These are phyloP conservation scores for Prionailurus viverrinus DNA, from an alignment of 2,113 vertebrate species.

Conservation along the genomic window DNA sequence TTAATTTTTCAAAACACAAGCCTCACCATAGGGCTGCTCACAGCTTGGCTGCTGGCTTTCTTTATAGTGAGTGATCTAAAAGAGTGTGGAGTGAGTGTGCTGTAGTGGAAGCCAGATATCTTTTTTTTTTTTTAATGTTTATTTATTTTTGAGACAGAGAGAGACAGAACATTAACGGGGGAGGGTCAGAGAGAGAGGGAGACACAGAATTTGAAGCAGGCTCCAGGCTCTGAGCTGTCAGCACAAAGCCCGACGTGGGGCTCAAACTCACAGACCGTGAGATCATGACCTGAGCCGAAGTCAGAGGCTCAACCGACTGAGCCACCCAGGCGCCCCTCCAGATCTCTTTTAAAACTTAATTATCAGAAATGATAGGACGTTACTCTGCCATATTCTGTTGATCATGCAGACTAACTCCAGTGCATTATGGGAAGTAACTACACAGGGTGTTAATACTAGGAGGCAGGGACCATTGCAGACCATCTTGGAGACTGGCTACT, in stretches of 20 bases:
- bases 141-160: too few relatives aligned
- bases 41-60: background rate
- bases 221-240: too few relatives aligned
- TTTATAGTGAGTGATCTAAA: background rate
- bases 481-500: background rate
- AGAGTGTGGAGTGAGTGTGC: background rate
- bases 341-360: background rate
- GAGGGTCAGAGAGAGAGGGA: too few relatives aligned
- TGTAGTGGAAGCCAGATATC: background rate
- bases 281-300: too few relatives aligned
- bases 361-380: background rate
- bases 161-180: too few relatives aligned
- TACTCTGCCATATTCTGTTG: background rate
- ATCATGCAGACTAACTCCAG: background rate
- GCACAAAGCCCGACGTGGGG: too few relatives aligned
- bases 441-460: background rate
- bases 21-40: background rate
- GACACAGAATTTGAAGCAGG: too few relatives aligned
- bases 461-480: background rate
- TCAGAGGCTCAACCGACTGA: too few relatives aligned
- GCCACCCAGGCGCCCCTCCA: background rate
- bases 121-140: too few relatives aligned
- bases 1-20: background rate
- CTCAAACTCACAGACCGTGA: too few relatives aligned
- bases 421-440: background rate